Evolutionary conservation across 2,113 vertebrate species (phyloP).

Genomic region (Atlantisia rogersi): DNA sequence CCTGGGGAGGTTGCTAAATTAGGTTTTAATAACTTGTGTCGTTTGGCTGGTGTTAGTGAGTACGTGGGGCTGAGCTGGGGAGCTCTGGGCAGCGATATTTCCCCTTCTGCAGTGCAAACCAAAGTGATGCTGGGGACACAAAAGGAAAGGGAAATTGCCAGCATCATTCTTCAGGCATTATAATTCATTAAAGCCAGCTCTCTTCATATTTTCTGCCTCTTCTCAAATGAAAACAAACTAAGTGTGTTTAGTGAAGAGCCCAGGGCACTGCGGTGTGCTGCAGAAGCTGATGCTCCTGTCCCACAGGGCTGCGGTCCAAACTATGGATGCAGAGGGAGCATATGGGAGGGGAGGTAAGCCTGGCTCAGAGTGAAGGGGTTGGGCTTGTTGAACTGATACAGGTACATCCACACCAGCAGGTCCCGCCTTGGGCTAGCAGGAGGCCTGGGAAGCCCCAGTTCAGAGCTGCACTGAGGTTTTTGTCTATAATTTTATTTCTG

Average conservation of each 20-base stretch:
- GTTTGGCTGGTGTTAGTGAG: not conserved
- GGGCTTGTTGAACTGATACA: no score
- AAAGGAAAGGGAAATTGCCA: not conserved
- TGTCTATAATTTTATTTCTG: accelerated
- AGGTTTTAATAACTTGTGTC: not conserved
- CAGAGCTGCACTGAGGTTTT: not conserved
- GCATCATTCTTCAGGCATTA: not conserved
- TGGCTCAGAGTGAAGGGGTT: accelerated
- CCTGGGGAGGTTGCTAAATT: not conserved
- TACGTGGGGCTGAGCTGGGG: not conserved
- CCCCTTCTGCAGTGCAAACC: not conserved
- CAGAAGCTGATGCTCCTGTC: not conserved
- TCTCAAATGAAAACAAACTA: not conserved
- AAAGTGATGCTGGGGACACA: not conserved
- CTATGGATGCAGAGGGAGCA: accelerated
- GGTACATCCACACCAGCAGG: no score
- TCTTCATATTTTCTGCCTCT: not conserved
- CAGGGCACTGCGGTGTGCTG: no score
- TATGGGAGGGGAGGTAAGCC: not conserved
- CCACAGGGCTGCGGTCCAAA: accelerated
- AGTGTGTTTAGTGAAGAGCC: not conserved
- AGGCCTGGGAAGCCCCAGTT: not conserved
- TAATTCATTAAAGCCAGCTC: not conserved
- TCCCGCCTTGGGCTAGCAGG: not conserved
- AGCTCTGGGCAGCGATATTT: not conserved